Conservation (phyloP, 2,113 vertebrate species). For the Anser brachyrhynchus region DNA sequence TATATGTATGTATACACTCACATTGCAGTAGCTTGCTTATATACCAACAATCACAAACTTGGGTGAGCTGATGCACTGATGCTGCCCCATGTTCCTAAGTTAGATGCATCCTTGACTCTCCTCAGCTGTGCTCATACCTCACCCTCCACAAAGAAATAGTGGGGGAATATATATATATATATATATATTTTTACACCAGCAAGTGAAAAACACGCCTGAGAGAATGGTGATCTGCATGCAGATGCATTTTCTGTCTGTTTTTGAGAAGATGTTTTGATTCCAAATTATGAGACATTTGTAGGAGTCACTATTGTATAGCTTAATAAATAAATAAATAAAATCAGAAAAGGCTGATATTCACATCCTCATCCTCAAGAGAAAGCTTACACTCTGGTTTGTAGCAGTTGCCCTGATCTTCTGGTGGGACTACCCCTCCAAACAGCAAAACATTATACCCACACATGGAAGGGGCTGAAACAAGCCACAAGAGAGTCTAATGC, state of each 20-base stretch:
- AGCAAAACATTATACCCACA: not conserved
- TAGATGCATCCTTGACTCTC: not conserved
- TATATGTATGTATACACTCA: not conserved
- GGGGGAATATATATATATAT: not conserved
- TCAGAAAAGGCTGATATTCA: not conserved
- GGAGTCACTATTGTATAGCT: not conserved
- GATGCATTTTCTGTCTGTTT: not conserved
- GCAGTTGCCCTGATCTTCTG: not conserved
- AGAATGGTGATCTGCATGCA: not conserved
- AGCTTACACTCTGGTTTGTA: not conserved
- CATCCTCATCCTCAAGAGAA: not conserved
- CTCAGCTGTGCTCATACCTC: not conserved
- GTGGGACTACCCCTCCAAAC: not conserved
- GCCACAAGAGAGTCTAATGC: not conserved
- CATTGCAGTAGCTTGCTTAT: not conserved
- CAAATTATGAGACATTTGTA: not conserved
- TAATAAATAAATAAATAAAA: too few relatives aligned
- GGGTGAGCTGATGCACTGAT: not conserved
- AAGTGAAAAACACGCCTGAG: not conserved
- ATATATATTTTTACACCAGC: not conserved
- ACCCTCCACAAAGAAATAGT: not conserved
- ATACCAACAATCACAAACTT: not conserved
- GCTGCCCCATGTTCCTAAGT: not conserved
- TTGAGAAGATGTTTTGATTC: not conserved
- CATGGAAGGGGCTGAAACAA: not conserved